Conservation (phyloP, 2,113 vertebrate genomes). For the Brachyhypopomus gauderio region DNA sequence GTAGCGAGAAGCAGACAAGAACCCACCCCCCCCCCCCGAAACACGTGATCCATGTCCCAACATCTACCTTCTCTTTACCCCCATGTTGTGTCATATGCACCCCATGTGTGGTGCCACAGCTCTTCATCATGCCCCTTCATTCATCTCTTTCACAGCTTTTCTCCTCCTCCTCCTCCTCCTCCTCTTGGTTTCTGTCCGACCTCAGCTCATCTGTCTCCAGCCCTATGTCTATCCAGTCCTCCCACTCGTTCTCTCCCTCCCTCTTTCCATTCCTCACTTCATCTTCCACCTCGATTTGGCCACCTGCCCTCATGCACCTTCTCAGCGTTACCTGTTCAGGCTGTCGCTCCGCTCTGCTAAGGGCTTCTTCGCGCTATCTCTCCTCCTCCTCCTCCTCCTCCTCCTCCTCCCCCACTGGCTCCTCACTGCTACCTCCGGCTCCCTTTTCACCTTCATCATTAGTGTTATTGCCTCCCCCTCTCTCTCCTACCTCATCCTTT, state of each 20-base stretch:
- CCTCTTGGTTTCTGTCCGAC: conserved; percentile 49
- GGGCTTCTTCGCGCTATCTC: neutral
- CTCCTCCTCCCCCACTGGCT: neutral
- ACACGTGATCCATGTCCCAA: conserved; percentile 42
- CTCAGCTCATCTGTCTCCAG: conserved; percentile 50
- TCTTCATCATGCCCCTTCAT: conserved; percentile 27
- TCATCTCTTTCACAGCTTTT: conserved; percentile 44
- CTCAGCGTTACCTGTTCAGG: conserved; percentile 25
- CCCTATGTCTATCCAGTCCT: conserved; percentile 47
- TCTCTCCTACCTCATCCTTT: conserved; percentile 8
- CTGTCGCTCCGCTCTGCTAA: conserved; percentile 7
- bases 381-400: too few relatives aligned
- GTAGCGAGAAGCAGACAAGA: conserved; percentile 14
- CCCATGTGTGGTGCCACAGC: conserved; percentile 16
- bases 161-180: conserved; percentile 14
- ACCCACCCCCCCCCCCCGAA: conserved; percentile 37
- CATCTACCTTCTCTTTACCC: conserved; percentile 18
- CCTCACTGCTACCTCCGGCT: conserved; percentile 3
- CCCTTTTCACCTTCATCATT: conserved; percentile 7
- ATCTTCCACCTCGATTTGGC: conserved; percentile 39
- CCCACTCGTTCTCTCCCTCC: conserved; percentile 50
- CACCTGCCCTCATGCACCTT: conserved; percentile 31
- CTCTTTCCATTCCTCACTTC: conserved; percentile 49
- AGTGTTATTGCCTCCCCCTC: neutral
- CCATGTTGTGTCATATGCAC: neutral